Evolutionary conservation across 2,797 vertebrate genomes (phyloP).

Genomic region (Cyclura pinguis): DNA sequence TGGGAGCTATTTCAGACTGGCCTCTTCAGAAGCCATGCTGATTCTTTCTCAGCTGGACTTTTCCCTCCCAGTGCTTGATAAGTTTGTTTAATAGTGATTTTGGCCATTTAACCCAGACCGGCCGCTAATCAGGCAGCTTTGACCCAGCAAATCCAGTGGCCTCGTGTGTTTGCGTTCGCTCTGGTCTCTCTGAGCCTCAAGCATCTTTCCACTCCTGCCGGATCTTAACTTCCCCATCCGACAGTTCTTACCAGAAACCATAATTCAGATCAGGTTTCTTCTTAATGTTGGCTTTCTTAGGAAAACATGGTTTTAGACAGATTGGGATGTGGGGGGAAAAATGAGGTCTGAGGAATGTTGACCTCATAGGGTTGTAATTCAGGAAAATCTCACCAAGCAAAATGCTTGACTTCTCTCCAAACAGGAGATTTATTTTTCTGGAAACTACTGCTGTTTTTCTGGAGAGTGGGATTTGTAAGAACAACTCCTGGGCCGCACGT

Average conservation of each 20-base stretch:
- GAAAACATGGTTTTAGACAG: slow-evolving; percentile 27
- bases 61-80: no score
- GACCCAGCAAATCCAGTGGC: slow-evolving; percentile 56
- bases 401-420: slow-evolving; percentile 53
- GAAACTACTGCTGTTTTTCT: neutral
- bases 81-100: no score
- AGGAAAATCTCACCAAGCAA: neutral
- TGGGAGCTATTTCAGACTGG: neutral
- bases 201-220: neutral
- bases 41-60: no score
- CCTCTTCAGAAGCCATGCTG: no score
- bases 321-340: slow-evolving; percentile 14
- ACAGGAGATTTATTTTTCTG: neutral
- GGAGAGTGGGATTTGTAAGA: neutral
- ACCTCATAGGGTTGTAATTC: slow-evolving; percentile 47
- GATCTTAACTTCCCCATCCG: neutral
- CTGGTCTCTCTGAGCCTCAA: neutral
- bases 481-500: neutral
- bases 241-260: neutral
- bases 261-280: slow-evolving; percentile 37
- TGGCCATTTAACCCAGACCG: slow-evolving; percentile 19
- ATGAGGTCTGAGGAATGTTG: accelerated
- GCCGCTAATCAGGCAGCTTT: slow-evolving; percentile 44
- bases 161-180: slow-evolving; percentile 38
- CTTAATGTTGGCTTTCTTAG: neutral